phyloP scores from a whole-genome alignment of 2,888 invertebrate genomes.

The Julus scanicus region DNA sequence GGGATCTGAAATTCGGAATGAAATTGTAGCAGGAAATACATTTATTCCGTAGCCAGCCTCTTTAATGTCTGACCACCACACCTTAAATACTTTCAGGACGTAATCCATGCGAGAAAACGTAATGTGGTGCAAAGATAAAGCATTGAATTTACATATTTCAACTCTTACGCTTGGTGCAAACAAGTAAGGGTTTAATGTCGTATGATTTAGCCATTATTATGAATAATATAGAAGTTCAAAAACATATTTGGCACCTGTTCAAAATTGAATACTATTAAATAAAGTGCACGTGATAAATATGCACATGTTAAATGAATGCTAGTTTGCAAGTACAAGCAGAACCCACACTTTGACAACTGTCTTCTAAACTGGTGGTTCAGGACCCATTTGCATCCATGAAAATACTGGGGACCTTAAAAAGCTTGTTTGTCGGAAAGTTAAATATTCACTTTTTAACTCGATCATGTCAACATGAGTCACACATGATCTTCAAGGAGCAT shows the following conservation, averaged over 20 bases:
- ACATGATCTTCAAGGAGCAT: no score
- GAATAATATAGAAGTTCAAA: not conserved
- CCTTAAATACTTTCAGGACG: not conserved
- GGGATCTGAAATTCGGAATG: constrained; percentile 16
- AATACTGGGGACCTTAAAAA: no score
- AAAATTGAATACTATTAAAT: not conserved
- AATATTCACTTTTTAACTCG: no score
- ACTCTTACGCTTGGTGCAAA: not conserved
- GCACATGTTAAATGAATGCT: no score
- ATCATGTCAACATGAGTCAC: no score
- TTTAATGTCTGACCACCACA: not conserved
- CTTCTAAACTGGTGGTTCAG: no score
- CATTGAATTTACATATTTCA: not conserved
- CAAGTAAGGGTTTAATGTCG: no score
- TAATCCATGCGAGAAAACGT: not conserved
- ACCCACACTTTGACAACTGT: no score
- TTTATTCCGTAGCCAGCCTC: not conserved
- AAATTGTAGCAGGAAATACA: not conserved
- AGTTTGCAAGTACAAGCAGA: no score
- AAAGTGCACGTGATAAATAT: not conserved
- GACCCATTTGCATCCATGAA: no score
- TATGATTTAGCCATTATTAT: no score
- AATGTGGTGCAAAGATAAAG: not conserved
- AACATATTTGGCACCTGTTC: not conserved
- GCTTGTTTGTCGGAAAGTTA: no score